Base-by-base conservation (phyloP, 2,888 invertebrate genomes). In the Agrotis segetum region DNA sequence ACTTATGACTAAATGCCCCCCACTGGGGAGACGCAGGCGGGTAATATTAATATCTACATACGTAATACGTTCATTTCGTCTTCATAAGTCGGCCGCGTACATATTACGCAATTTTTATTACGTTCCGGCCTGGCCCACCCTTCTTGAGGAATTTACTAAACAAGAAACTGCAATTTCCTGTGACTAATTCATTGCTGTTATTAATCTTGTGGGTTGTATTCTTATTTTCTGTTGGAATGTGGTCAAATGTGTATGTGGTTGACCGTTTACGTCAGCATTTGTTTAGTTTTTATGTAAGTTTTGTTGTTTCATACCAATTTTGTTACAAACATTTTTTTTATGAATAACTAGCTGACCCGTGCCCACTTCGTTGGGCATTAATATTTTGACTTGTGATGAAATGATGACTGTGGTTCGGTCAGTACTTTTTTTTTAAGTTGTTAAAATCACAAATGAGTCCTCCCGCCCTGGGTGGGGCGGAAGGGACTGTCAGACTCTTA, bases 131-230 rank as follows among this genome's bases (percentile, higher is more conserved):
- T 78, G 67, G 64, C 82, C 77, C 77, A 81, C 82, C 84, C 87
- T 86, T 87, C 88, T 88, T 85, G 85, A 92, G 90, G 90, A 92
- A 93, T 92, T 92, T 88, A 89, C 90, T 91, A 90, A 91, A 92
- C 92, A 92, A 92, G 92, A 88, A 91, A 93, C 92, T 91, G 91
- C 92, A 94, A 94, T 94, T 93, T 93, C 91, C 92, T 87, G 88
- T 90, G 89, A 88, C 93, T 93, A 92, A 93, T 93, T 93, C 90
- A 90, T 90, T 89, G 88, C 86, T 84, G 86, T 89, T 92, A 93
- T 93, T 92, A 91, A 93, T 93, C 93, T 93, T 92, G 89, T 89
- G 91, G 87, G 86, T 88, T 88, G 88, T 88, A 88, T 88, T 87
- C 86, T 87, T 89, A 86, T 84, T 90, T 90, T 91, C 88, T 88